These are phyloP conservation scores for Augochlorella aurata DNA, from an alignment of 2,888 invertebrate species.

Conservation along the genomic window DNA sequence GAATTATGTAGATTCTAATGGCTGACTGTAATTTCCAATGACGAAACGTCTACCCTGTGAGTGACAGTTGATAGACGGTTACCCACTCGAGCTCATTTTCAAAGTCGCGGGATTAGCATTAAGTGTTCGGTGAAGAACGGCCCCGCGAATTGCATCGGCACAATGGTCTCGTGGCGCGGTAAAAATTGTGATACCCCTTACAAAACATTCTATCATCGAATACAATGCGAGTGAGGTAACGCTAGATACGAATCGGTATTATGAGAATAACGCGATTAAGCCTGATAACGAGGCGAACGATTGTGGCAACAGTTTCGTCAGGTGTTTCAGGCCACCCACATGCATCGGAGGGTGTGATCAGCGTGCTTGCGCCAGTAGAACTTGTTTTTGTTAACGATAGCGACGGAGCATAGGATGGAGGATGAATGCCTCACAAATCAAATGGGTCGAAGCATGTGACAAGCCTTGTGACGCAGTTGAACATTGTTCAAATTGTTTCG, in stretches of 20 bases:
- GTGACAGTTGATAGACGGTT: neutral
- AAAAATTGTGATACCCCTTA: constrained; percentile 31
- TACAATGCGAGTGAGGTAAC: constrained; percentile 58
- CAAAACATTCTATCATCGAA: constrained; percentile 29
- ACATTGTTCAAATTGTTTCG: too few relatives aligned
- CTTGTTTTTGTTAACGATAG: constrained; percentile 25
- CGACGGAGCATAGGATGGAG: neutral
- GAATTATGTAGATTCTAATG: neutral
- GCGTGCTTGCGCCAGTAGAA: constrained; percentile 27
- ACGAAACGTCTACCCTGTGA: neutral
- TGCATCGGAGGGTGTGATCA: constrained; percentile 35
- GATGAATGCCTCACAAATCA: neutral
- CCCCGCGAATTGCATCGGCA: constrained; percentile 22
- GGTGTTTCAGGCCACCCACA: constrained; percentile 54
- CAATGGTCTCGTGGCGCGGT: constrained; percentile 6
- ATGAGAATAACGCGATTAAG: constrained; percentile 56
- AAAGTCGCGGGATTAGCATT: neutral
- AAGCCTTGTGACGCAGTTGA: neutral
- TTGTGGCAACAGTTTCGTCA: constrained; percentile 52
- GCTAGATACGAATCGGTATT: constrained; percentile 52
- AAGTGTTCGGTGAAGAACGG: constrained; percentile 1
- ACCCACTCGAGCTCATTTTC: constrained; percentile 10
- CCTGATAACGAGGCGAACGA: constrained; percentile 50
- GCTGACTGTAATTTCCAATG: neutral
- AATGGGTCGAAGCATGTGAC: neutral